Conservation (phyloP, 2,113 vertebrate species). For the Pomatostomus ruficeps region DNA sequence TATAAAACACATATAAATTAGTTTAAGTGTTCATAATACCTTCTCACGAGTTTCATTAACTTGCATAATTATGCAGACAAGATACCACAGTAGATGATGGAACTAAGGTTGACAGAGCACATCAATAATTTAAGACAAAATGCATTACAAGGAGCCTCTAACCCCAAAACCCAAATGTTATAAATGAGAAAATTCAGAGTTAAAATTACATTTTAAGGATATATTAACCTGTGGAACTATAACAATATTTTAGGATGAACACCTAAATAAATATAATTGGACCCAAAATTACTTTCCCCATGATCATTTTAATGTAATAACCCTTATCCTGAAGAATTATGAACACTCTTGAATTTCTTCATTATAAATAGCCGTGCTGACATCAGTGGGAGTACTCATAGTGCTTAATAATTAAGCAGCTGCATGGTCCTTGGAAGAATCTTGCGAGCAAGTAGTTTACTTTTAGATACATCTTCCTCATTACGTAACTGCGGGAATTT, state of each 20-base stretch:
- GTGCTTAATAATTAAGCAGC: not conserved
- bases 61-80: not conserved
- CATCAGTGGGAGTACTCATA: not conserved
- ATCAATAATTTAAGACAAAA: conserved; percentile 14
- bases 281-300: not conserved
- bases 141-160: not conserved
- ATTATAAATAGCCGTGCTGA: not conserved
- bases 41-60: not conserved
- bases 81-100: not conserved
- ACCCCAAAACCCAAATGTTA: not conserved
- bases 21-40: not conserved
- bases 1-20: not conserved
- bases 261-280: not conserved
- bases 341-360: not conserved
- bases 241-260: not conserved
- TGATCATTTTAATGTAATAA: not conserved
- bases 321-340: not conserved
- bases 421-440: not conserved
- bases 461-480: not conserved
- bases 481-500: not conserved
- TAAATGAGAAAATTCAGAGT: not conserved
- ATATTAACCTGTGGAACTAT: not conserved
- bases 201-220: not conserved
- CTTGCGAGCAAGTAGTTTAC: not conserved
- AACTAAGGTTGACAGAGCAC: not conserved